phyloP scores from a whole-genome alignment of 2,113 vertebrate species.

The Patagioenas fasciata region DNA sequence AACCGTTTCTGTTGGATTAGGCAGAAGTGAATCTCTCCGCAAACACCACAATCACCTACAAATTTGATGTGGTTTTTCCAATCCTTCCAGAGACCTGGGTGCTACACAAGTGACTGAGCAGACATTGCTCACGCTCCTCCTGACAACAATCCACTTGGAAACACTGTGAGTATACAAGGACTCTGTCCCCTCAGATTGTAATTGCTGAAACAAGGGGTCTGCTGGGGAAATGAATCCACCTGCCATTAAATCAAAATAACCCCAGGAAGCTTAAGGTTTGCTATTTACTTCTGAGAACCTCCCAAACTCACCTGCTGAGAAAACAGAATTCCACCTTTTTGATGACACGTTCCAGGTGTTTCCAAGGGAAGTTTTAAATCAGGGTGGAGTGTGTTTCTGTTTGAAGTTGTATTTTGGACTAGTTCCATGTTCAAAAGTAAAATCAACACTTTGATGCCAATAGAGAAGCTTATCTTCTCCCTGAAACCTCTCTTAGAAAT shows the following conservation, averaged over 20 bases:
- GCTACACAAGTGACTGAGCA: conserved; percentile 29
- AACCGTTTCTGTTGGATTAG: not conserved
- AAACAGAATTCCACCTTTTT: not conserved
- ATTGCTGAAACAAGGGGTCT: not conserved
- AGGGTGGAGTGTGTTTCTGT: not conserved
- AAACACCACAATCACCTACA: not conserved
- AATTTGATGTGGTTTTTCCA: not conserved
- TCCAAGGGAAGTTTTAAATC: not conserved
- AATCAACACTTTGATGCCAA: not conserved
- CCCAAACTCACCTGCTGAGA: not conserved
- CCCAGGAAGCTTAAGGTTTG: not conserved
- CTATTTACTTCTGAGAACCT: not conserved
- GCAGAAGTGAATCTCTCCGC: not conserved
- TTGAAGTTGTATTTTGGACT: not conserved
- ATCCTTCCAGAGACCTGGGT: conserved; percentile 64
- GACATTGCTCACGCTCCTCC: conserved; percentile 22
- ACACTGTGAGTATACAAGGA: conserved; percentile 59
- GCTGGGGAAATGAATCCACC: not conserved
- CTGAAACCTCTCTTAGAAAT: not conserved
- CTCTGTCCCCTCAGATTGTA: not conserved
- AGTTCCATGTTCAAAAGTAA: not conserved
- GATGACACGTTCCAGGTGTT: not conserved
- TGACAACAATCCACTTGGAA: conserved; percentile 20
- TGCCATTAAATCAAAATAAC: not conserved
- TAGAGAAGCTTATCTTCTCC: not conserved